Conservation (phyloP, 2,797 vertebrate genomes). For the Premnoplex brunnescens region DNA sequence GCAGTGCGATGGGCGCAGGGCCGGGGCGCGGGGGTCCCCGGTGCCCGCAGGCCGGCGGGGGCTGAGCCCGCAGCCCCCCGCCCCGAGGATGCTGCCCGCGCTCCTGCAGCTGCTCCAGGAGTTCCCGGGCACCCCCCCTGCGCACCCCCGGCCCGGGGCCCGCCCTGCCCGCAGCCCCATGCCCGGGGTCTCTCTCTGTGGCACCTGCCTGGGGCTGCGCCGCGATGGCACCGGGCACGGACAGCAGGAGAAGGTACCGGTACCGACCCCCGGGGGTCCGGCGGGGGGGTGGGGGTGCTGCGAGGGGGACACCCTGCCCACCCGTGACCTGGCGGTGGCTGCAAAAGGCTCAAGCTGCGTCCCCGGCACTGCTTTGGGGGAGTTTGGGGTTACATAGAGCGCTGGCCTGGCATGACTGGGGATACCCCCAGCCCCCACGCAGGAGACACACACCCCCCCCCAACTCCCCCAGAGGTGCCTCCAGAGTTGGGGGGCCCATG, state of each 20-base stretch:
- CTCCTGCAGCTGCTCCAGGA: conserved; percentile 52
- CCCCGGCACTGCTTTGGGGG: accelerated
- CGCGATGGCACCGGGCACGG: neutral
- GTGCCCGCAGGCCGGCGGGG: neutral
- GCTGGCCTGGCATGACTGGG: neutral
- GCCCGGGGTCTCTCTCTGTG: neutral
- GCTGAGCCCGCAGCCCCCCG: neutral
- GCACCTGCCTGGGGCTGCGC: conserved; percentile 20
- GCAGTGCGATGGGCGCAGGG: neutral
- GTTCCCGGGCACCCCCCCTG: neutral
- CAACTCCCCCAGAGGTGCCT: neutral
- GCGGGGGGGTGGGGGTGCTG: neutral
- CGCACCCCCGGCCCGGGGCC: neutral
- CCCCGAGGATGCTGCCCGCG: conserved; percentile 32
- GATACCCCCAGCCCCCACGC: no score
- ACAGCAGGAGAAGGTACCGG: conserved; percentile 1
- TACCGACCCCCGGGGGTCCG: no score
- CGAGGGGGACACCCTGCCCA: neutral
- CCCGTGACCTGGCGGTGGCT: neutral
- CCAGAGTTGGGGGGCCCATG: neutral
- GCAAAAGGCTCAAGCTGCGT: neutral
- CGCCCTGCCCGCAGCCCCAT: neutral
- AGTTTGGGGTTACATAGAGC: neutral
- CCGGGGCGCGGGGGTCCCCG: neutral
- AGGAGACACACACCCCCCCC: neutral